phyloP scores from a whole-genome alignment of 2,888 invertebrate species.

The Trachelus stipa region DNA sequence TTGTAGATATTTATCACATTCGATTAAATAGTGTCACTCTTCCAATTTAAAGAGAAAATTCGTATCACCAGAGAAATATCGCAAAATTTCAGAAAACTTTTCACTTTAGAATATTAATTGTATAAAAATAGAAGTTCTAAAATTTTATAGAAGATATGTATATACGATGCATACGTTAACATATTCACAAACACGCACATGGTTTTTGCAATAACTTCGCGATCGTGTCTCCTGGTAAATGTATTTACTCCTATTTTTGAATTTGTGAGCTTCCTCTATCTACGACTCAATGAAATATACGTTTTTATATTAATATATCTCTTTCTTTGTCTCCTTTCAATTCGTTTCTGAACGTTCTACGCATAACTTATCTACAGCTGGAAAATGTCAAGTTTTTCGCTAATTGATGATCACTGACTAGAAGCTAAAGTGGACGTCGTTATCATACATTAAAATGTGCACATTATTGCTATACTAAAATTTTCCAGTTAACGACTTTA shows the following conservation, averaged over 20 bases:
- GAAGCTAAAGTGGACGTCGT: conserved; percentile 43
- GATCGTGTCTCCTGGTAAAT: not conserved
- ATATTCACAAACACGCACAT: not conserved
- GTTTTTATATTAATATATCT: not conserved
- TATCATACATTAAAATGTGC: conserved; percentile 45
- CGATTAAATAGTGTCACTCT: not conserved
- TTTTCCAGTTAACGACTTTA: conserved; percentile 9
- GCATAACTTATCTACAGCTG: not conserved
- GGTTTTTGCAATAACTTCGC: not conserved
- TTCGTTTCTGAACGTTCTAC: not conserved
- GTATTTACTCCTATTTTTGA: not conserved
- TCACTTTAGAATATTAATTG: not conserved
- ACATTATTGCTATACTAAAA: conserved; percentile 44
- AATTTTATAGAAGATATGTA: not conserved
- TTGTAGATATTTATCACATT: not conserved
- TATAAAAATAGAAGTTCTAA: not conserved
- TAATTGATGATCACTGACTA: conserved; percentile 13
- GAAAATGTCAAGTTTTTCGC: not conserved
- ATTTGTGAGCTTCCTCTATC: not conserved
- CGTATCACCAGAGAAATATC: not conserved
- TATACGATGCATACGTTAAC: not conserved
- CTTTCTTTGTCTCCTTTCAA: not conserved
- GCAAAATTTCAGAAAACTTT: not conserved
- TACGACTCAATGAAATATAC: not conserved
- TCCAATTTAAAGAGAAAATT: not conserved